Evolutionary conservation across 2,888 invertebrate genomes (phyloP).

Genomic region (Plebejus argus): DNA sequence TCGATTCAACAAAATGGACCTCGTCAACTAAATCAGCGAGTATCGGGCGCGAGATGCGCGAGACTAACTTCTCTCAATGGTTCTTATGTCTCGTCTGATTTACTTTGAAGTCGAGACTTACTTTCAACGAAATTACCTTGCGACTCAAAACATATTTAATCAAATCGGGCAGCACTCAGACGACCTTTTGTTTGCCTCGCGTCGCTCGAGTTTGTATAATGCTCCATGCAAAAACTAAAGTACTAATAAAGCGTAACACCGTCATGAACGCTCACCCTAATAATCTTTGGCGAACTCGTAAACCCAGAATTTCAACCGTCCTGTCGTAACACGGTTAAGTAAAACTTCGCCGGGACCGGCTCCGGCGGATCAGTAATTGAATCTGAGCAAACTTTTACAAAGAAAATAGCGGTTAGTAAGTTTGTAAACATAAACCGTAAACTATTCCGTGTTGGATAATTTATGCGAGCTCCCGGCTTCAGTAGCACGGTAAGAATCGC

Average conservation of each 20-base stretch:
- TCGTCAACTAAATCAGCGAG: conserved; percentile 2
- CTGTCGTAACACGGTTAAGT: conserved; percentile 29
- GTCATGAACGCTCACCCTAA: conserved; percentile 26
- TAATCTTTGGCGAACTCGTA: conserved; percentile 23
- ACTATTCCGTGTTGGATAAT: conserved; percentile 46
- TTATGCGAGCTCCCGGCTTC: conserved; percentile 41
- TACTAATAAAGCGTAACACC: not conserved
- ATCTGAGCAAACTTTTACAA: conserved; percentile 45
- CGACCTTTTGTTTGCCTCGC: not conserved
- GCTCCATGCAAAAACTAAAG: conserved; percentile 13
- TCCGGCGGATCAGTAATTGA: conserved; percentile 40
- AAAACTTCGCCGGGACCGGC: conserved; percentile 20
- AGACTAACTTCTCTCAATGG: conserved; percentile 19
- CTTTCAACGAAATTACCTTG: conserved; percentile 16
- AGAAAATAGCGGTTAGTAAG: conserved; percentile 41
- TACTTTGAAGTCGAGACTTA: conserved; percentile 22
- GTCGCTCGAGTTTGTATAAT: not conserved
- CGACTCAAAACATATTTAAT: conserved; percentile 18
- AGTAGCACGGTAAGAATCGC: conserved; percentile 41
- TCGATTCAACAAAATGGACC: conserved; percentile 9
- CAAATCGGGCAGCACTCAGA: not conserved
- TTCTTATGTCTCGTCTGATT: conserved; percentile 20
- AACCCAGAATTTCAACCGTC: conserved; percentile 29
- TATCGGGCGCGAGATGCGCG: conserved; percentile 3
- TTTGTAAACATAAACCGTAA: conserved; percentile 43